Conservation (phyloP, 2,888 invertebrate genomes). For the Hoplodrina blanda region DNA sequence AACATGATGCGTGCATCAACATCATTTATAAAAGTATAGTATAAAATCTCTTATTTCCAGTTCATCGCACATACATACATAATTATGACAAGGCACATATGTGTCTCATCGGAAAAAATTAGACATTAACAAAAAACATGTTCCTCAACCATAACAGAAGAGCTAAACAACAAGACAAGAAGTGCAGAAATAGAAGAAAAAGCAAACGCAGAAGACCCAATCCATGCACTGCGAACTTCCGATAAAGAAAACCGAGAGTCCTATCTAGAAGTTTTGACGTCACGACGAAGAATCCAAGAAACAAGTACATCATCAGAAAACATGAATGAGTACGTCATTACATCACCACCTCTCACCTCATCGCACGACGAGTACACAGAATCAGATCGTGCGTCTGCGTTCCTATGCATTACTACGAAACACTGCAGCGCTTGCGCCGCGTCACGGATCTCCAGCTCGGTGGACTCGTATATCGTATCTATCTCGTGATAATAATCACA, state of each 20-base stretch:
- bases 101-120: too few relatives aligned
- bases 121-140: neutral
- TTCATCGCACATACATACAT: too few relatives aligned
- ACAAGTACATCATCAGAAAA: constrained; percentile 2
- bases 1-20: too few relatives aligned
- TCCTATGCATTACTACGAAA: constrained; percentile 73
- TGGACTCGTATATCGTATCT: constrained; percentile 83
- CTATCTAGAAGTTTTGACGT: constrained; percentile 4
- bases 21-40: too few relatives aligned
- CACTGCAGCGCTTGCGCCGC: constrained; percentile 75
- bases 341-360: constrained; percentile 69
- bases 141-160: constrained; percentile 7
- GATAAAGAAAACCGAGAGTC: constrained; percentile 9
- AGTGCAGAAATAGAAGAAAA: constrained; percentile 10
- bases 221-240: neutral
- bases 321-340: neutral
- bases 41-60: too few relatives aligned
- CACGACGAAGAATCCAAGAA: constrained; percentile 24
- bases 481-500: constrained; percentile 82
- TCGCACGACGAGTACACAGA: constrained; percentile 70
- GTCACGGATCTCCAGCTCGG: constrained; percentile 77
- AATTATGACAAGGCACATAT: too few relatives aligned
- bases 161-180: constrained; percentile 2
- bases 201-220: constrained; percentile 5
- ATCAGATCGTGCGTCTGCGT: constrained; percentile 70